Evolutionary conservation across 2,113 vertebrate genomes (phyloP), one percentile per base, ranked within the genome.

Genomic region (Tragelaphus strepsiceros): DNA sequence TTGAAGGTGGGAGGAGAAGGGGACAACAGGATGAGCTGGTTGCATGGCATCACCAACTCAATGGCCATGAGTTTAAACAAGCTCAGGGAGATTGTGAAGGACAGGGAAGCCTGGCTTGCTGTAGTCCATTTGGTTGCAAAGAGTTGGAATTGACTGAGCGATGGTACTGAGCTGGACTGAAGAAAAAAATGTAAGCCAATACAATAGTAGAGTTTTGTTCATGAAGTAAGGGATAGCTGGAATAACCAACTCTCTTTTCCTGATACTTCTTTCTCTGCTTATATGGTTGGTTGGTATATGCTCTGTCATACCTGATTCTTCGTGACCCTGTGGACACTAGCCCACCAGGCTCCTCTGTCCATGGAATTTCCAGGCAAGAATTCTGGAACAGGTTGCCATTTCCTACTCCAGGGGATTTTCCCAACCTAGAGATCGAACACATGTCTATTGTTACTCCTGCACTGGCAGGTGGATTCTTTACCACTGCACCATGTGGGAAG

Each of bases 61-160:
- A 2, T 10, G 32, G 62, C 7, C 62, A n/a, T 67, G 62, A 9
- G 16, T 67, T 67, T 67, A 2, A n/a, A 8, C 15, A n/a, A n/a
- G 62, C 62, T n/a, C 62, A 9, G 2, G 62, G 32, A 67, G 16
- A 17, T 67, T 3, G 16, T 67, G 30, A 9, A 9, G 62, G 62
- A n/a, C 32, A 9, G 16, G 62, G 62, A 67, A 67, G 32, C 7
- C 32, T 67, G 32, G 62, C 32, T 8, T 67, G 16, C 62, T 67
- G 62, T 32, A n/a, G 7, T 67, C 32, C 32, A n/a, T 67, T 16
- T 0, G 7, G 62, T 67, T 7, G 32, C 16, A 67, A 67, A 67
- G 62, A n/a, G 62, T 64, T 0, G 0, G 32, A 64, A 16, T 2
- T 0, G 7, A 64, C 62, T 64, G 62, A n/a, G 62, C 1, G 4